Conservation (phyloP, 2,797 vertebrate species). For the Manis crassicaudata region DNA sequence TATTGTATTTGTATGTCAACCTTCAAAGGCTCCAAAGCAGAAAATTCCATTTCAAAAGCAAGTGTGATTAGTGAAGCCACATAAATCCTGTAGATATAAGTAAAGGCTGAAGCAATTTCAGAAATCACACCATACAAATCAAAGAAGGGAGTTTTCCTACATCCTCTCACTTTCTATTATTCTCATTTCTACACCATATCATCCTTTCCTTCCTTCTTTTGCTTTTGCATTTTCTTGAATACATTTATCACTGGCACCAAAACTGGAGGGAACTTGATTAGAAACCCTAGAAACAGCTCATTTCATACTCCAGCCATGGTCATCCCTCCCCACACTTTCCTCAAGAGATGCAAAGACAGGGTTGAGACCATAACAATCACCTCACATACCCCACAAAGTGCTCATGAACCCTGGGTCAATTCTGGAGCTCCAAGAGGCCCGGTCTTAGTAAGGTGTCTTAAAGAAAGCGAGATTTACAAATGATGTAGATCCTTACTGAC, state of each 20-base stretch:
- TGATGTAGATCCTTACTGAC: background rate
- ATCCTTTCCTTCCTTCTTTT: background rate
- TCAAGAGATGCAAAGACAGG: background rate
- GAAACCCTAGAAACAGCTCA: background rate
- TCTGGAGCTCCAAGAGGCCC: background rate
- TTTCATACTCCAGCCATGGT: background rate
- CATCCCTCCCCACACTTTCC: background rate
- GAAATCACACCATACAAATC: constrained; percentile 73
- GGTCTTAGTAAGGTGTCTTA: background rate
- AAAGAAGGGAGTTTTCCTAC: constrained; percentile 31
- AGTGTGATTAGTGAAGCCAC: constrained; percentile 70
- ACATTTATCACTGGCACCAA: background rate
- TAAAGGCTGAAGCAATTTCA: constrained; percentile 57
- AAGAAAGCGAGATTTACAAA: background rate
- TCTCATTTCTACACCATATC: constrained; percentile 4
- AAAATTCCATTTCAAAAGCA: constrained; percentile 74
- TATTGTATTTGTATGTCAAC: constrained; percentile 68
- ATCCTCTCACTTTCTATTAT: constrained; percentile 56
- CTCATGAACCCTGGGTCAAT: background rate
- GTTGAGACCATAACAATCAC: background rate
- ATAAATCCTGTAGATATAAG: constrained; percentile 64
- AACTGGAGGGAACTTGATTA: background rate
- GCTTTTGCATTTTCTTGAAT: constrained; percentile 5
- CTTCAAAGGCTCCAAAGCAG: constrained; percentile 72
- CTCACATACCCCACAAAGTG: background rate